These are phyloP conservation scores for Plecotus auritus DNA, from an alignment of 2,113 vertebrate species.

Conservation along the genomic window DNA sequence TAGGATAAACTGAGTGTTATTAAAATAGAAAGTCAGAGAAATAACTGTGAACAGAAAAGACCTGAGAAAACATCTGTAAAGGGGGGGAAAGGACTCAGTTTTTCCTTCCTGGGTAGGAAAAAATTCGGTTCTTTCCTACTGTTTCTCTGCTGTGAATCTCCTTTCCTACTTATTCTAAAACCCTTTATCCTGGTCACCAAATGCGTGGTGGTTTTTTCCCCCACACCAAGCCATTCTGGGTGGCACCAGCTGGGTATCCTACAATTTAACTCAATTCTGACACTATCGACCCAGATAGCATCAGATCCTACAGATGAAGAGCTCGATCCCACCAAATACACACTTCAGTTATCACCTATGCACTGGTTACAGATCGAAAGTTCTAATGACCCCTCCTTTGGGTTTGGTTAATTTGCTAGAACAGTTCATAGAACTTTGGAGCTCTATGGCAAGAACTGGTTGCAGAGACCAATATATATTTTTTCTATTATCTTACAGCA, in stretches of 20 bases:
- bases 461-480: background rate
- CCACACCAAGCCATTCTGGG: background rate
- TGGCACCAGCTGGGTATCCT: background rate
- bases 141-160: background rate
- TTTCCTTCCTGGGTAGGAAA: background rate
- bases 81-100: background rate
- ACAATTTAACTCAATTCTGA: background rate
- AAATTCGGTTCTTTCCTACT: background rate
- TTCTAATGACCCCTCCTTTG: background rate
- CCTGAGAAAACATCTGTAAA: background rate
- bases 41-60: background rate
- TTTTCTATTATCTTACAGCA: background rate
- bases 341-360: background rate
- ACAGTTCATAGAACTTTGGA: background rate
- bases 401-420: background rate
- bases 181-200: background rate
- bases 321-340: background rate
- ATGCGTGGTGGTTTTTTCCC: background rate
- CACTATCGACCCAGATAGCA: background rate
- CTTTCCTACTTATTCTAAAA: background rate
- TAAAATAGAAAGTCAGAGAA: background rate
- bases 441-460: background rate
- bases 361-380: background rate
- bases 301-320: background rate
- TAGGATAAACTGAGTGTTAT: background rate